A percentile compares a stretch with the other conserved stretches of the same genome.
phyloP scores from a whole-genome alignment of 2,113 vertebrate species.

The Galbula dea region DNA sequence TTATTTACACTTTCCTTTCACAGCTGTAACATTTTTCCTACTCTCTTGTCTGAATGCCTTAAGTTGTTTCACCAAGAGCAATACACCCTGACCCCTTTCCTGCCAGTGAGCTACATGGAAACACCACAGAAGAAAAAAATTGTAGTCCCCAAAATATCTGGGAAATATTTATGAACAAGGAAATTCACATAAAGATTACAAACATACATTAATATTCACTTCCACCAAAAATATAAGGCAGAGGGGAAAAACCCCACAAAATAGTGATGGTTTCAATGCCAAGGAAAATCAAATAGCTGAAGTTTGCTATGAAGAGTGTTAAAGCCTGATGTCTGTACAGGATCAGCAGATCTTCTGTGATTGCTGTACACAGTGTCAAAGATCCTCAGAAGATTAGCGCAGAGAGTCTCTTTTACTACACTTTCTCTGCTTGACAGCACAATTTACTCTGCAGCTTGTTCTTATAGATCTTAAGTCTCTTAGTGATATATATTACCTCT shows the following conservation, averaged over 20 bases:
- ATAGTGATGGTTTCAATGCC: not conserved
- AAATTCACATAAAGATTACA: not conserved
- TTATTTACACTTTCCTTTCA: not conserved
- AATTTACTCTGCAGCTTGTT: not conserved
- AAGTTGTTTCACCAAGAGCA: too few species aligned
- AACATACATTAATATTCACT: not conserved
- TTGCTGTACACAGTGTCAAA: not conserved
- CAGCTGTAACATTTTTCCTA: too few species aligned
- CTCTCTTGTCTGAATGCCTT: too few species aligned
- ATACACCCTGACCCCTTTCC: not conserved
- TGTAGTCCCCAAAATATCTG: not conserved
- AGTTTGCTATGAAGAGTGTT: not conserved
- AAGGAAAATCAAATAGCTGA: not conserved
- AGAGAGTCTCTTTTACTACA: not conserved
- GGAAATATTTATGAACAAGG: not conserved
- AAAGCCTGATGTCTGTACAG: not conserved
- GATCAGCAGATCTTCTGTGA: not conserved
- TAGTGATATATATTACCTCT: not conserved
- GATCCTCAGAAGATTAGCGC: not conserved
- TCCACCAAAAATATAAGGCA: not conserved
- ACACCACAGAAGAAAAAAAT: not conserved
- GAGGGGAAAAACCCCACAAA: accelerated
- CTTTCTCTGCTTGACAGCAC: not conserved
- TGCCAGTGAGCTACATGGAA: not conserved
- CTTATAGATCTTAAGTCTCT: not conserved